Percentiles rank a stretch among this genome's conserved stretches.
These are phyloP conservation scores for Rhinophrynus dorsalis DNA, from an alignment of 2,797 vertebrate species.

Conservation along the genomic window DNA sequence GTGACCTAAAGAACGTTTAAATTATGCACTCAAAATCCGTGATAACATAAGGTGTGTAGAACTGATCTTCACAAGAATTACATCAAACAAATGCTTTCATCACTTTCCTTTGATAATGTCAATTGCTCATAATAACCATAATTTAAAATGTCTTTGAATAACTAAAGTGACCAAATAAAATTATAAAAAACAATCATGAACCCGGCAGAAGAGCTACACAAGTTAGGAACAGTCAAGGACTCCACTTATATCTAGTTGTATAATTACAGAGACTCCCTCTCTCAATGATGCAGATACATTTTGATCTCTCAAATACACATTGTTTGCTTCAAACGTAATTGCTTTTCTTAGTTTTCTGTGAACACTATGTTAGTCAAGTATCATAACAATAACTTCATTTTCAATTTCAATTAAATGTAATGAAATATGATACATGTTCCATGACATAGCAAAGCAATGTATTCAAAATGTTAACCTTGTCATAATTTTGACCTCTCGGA, in stretches of 20 bases:
- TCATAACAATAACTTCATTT: neutral
- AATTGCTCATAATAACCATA: conserved; percentile 27
- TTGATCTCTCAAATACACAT: no score
- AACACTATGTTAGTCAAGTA: neutral
- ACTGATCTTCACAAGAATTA: no score
- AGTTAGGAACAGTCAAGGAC: conserved; percentile 6
- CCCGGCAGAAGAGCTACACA: neutral
- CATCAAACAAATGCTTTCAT: conserved; percentile 7
- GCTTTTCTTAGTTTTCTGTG: no score
- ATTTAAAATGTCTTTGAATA: conserved; percentile 31
- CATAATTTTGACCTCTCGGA: no score
- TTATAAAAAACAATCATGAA: neutral
- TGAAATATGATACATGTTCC: no score
- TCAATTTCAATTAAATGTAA: neutral
- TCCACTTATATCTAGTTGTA: neutral
- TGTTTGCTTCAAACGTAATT: no score
- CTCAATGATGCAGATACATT: neutral
- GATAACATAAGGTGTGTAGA: no score
- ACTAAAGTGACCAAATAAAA: neutral
- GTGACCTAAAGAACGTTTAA: no score
- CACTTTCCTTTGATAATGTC: conserved; percentile 31
- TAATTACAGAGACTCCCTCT: neutral
- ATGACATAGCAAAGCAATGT: no score
- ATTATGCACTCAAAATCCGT: no score
- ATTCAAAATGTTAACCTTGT: no score